A percentile compares a stretch with the other conserved stretches of the same genome.
Conservation (phyloP, 1,140 invertebrate genomes). For the Agrypnia vestita region DNA sequence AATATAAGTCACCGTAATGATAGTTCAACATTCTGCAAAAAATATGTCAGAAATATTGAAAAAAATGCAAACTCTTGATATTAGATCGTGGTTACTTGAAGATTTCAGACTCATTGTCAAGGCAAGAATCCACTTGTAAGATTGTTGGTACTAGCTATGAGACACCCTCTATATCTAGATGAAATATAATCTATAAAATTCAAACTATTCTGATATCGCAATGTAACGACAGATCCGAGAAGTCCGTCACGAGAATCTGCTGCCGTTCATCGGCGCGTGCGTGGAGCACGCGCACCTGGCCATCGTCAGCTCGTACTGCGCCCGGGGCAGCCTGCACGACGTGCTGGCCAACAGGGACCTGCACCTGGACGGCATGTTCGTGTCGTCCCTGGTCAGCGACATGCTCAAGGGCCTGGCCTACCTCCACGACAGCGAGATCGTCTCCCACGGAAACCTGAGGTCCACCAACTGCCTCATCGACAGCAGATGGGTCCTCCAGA, state of each 20-base stretch:
- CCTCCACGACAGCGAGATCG: conserved; percentile 82
- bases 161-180: too few relatives aligned
- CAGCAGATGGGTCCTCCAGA: conserved; percentile 85
- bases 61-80: too few relatives aligned
- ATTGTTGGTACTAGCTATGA: too few relatives aligned
- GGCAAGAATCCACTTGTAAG: too few relatives aligned
- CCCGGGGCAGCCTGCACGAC: conserved; percentile 82
- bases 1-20: too few relatives aligned
- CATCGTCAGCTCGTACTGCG: conserved; percentile 84
- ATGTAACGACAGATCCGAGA: conserved; percentile 77
- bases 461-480: conserved; percentile 87
- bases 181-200: too few relatives aligned
- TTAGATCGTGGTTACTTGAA: too few relatives aligned
- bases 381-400: conserved; percentile 81
- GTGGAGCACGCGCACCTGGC: conserved; percentile 82
- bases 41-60: too few relatives aligned
- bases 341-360: conserved; percentile 81
- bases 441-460: conserved; percentile 84
- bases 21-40: too few relatives aligned
- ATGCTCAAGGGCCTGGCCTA: conserved; percentile 84
- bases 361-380: conserved; percentile 82
- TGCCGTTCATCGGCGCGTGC: conserved; percentile 87
- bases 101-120: too few relatives aligned
- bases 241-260: conserved; percentile 88
- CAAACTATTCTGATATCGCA: too few relatives aligned